Evolutionary conservation across 2,888 invertebrate genomes (phyloP).

Genomic region (Latheticus oryzae): DNA sequence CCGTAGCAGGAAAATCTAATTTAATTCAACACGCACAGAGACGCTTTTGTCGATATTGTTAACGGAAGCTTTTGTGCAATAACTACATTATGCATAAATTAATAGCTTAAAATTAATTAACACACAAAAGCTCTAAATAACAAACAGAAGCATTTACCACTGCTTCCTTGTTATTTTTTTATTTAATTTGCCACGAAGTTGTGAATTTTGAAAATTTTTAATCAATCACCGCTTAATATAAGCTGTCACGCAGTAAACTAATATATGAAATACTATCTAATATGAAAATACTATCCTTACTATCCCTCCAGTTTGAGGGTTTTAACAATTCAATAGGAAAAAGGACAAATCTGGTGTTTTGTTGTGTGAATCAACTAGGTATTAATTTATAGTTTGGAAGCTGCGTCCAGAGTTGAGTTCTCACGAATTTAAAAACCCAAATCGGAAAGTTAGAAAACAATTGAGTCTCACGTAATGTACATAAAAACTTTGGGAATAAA

Average conservation of each 20-base stretch:
- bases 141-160: slow-evolving; percentile 1
- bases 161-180: slow-evolving; percentile 1
- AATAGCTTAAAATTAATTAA: slow-evolving; percentile 23
- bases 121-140: too few species aligned
- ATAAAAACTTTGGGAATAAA: slow-evolving; percentile 33
- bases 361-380: too few species aligned
- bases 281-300: too few species aligned
- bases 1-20: slow-evolving; percentile 35
- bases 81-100: slow-evolving; percentile 30
- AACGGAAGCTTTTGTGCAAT: slow-evolving; percentile 31
- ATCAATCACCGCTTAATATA: too few species aligned
- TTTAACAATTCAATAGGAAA: too few species aligned
- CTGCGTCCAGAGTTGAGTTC: too few species aligned
- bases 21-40: slow-evolving; percentile 34
- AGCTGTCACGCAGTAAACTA: slow-evolving; percentile 10
- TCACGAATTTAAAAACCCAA: slow-evolving; percentile 12
- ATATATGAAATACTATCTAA: too few species aligned
- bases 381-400: too few species aligned
- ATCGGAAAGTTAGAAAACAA: slow-evolving; percentile 23
- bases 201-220: too few species aligned
- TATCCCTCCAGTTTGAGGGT: too few species aligned
- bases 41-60: slow-evolving; percentile 36
- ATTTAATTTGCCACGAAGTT: slow-evolving; percentile 2
- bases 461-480: slow-evolving; percentile 30
- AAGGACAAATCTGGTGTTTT: too few species aligned